phyloP scores from a whole-genome alignment of 2,888 invertebrate genomes.

The Onchidella celtica region DNA sequence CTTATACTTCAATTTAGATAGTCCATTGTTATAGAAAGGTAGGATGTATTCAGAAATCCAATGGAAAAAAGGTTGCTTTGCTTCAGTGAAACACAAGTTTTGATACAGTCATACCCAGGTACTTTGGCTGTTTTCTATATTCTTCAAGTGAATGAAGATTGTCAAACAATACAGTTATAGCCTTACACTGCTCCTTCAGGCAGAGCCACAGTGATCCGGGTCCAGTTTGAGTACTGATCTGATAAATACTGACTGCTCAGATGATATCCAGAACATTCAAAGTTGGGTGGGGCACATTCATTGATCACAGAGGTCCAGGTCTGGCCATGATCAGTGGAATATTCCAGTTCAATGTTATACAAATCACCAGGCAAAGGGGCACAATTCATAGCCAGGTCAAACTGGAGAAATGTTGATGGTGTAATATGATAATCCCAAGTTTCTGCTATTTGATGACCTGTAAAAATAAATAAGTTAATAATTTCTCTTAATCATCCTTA shows the following conservation, averaged over 20 bases:
- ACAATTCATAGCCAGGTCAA: constrained; percentile 80
- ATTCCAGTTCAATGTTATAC: constrained; percentile 78
- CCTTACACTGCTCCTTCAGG: constrained; percentile 79
- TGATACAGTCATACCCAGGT: too few species aligned
- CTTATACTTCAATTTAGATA: too few species aligned
- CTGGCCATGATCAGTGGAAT: constrained; percentile 79
- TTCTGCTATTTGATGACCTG: constrained; percentile 77
- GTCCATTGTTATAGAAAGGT: too few species aligned
- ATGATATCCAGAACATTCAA: constrained; percentile 79
- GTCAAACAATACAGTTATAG: too few species aligned
- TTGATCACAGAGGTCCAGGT: constrained; percentile 78
- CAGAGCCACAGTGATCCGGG: constrained; percentile 77
- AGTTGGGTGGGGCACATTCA: constrained; percentile 79
- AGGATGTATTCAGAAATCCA: too few species aligned
- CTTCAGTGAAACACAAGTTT: too few species aligned
- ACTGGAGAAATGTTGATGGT: constrained; percentile 80
- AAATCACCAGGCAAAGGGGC: constrained; percentile 72
- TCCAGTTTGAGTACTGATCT: constrained; percentile 78
- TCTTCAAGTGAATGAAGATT: too few species aligned
- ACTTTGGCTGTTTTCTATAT: too few species aligned
- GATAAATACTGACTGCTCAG: constrained; percentile 75
- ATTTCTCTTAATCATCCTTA: too few species aligned
- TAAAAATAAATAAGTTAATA: not conserved
- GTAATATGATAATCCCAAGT: constrained; percentile 80
- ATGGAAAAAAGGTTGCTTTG: too few species aligned